Percentiles rank a stretch among this genome's conserved stretches.
These are phyloP conservation scores for Oryzias woworae DNA, from an alignment of 2,113 vertebrate species.

Conservation along the genomic window DNA sequence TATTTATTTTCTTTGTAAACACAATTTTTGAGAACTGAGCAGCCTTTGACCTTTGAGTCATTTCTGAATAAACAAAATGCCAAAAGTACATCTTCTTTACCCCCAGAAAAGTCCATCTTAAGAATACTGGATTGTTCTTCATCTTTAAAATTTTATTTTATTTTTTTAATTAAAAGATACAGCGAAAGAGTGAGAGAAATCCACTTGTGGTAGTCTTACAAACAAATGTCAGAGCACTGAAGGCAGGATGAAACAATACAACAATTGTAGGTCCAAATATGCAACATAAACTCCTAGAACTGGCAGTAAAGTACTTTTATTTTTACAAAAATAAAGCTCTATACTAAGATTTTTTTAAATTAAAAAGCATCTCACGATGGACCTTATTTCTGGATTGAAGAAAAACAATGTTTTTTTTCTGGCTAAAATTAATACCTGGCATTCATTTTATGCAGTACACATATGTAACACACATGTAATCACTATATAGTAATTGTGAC, in stretches of 20 bases:
- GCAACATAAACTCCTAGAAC: background rate
- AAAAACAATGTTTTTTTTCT: background rate
- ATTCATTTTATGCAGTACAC: slow-evolving; percentile 12
- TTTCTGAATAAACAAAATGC: slow-evolving; percentile 3
- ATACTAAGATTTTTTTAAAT: slow-evolving; percentile 1
- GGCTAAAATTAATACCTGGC: slow-evolving; percentile 13
- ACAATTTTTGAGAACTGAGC: slow-evolving; percentile 19
- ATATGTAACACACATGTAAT: background rate
- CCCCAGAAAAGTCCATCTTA: slow-evolving; percentile 15
- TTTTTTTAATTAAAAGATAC: slow-evolving; percentile 17
- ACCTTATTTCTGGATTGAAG: slow-evolving; percentile 3
- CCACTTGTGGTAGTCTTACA: slow-evolving; percentile 29
- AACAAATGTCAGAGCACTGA: slow-evolving; percentile 24
- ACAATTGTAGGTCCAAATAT: slow-evolving; percentile 3
- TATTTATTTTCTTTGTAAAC: slow-evolving; percentile 27
- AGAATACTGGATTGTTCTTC: background rate
- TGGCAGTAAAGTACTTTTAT: slow-evolving; percentile 12
- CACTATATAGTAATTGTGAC: too few relatives aligned
- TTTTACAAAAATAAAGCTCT: slow-evolving; percentile 43
- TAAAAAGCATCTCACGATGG: slow-evolving; percentile 12
- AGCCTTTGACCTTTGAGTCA: too few relatives aligned
- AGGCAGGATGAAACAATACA: slow-evolving; percentile 26
- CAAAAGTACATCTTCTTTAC: background rate
- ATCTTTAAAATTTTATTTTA: too few relatives aligned
- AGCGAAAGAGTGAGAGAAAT: slow-evolving; percentile 19